Conservation (phyloP, 2,888 invertebrate genomes). For the Pristionchus arcanus region DNA sequence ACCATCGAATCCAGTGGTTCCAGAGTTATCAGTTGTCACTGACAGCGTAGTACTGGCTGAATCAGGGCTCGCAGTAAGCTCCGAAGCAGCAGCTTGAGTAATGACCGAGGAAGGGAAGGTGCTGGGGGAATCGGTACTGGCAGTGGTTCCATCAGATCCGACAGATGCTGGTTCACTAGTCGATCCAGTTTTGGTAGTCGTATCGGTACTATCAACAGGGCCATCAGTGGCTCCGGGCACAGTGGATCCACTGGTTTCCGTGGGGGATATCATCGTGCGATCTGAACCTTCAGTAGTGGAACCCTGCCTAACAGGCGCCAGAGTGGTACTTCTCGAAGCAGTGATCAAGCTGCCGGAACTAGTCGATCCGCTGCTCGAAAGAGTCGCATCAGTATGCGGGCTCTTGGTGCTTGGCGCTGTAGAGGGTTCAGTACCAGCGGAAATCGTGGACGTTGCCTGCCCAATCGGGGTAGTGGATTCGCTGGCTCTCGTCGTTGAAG, state of each 20-base stretch:
- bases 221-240: background rate
- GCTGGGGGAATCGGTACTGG: background rate
- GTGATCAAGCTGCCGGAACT: too few species aligned
- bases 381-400: background rate
- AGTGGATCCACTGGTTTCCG: background rate
- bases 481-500: too few species aligned
- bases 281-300: background rate
- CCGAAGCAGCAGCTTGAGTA: background rate
- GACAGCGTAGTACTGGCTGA: background rate
- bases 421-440: background rate
- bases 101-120: background rate
- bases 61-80: background rate
- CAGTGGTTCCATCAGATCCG: background rate
- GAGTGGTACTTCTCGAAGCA: background rate
- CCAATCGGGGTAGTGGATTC: background rate
- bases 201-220: background rate
- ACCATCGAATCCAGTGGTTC: background rate
- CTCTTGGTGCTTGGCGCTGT: too few species aligned
- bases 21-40: background rate
- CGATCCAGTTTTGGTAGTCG: background rate
- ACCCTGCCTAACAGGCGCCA: background rate
- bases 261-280: background rate
- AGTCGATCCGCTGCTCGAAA: background rate
- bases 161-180: background rate
- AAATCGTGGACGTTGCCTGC: background rate